phyloP scores from a whole-genome alignment of 2,113 vertebrate species.

The Varanus salvator region DNA sequence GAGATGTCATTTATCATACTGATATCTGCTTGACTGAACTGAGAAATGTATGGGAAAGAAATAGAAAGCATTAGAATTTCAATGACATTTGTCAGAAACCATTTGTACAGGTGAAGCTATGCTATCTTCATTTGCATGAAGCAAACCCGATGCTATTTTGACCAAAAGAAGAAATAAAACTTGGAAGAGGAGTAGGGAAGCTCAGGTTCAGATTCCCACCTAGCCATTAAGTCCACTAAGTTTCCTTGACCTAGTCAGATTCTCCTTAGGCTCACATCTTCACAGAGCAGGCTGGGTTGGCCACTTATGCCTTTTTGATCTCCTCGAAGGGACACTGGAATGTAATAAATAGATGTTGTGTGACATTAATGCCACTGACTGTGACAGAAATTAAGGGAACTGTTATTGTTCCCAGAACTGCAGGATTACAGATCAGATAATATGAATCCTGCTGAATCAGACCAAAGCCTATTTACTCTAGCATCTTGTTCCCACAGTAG shows the following conservation, averaged over 20 bases:
- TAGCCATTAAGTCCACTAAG: neutral
- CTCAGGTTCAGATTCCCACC: neutral
- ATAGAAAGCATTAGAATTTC: slow-evolving; percentile 13
- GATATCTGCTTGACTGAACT: neutral
- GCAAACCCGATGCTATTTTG: neutral
- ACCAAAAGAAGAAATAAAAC: slow-evolving; percentile 30
- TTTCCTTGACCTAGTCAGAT: too few species aligned
- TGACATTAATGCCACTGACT: slow-evolving; percentile 35
- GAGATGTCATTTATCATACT: neutral
- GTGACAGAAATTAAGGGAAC: slow-evolving; percentile 29
- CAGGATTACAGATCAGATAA: neutral
- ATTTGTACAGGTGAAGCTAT: neutral
- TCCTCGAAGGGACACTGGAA: neutral
- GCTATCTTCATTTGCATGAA: neutral
- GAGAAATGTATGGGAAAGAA: slow-evolving; percentile 7
- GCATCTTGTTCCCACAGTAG: too few species aligned
- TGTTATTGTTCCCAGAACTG: slow-evolving; percentile 9
- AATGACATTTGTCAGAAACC: slow-evolving; percentile 39
- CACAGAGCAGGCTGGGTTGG: neutral
- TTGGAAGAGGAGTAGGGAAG: neutral
- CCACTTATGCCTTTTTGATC: neutral
- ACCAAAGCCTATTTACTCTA: neutral
- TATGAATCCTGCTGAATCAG: neutral
- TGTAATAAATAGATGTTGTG: neutral
- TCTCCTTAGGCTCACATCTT: neutral